Evolutionary conservation across 2,888 invertebrate species (phyloP).

Genomic region (Helleia helle): DNA sequence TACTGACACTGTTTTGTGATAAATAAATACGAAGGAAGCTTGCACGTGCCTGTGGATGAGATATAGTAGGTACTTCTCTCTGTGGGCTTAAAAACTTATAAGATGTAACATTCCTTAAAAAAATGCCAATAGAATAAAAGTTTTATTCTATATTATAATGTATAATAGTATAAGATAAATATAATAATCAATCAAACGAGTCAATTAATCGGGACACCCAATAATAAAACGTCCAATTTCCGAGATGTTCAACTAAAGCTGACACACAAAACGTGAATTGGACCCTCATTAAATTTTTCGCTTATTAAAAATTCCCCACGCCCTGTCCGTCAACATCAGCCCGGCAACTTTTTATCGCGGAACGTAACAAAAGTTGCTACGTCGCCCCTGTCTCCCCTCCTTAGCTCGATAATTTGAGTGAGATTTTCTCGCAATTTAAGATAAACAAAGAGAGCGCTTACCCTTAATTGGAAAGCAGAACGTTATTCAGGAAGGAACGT

Average conservation of each 20-base stretch:
- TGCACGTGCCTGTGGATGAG: too few relatives aligned
- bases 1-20: too few relatives aligned
- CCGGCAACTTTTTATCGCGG: slow-evolving; percentile 64
- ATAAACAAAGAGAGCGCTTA: slow-evolving; percentile 74
- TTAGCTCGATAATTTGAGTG: slow-evolving; percentile 73
- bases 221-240: slow-evolving; percentile 35
- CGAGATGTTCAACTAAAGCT: slow-evolving; percentile 32
- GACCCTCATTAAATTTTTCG: slow-evolving; percentile 71
- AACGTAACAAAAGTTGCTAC: slow-evolving; percentile 61
- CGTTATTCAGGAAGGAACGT: slow-evolving; percentile 71
- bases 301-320: slow-evolving; percentile 73
- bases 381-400: slow-evolving; percentile 59
- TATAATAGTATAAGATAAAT: too few relatives aligned
- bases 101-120: too few relatives aligned
- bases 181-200: too few relatives aligned
- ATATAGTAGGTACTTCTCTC: too few relatives aligned
- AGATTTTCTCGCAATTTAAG: slow-evolving; percentile 75
- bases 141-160: too few relatives aligned
- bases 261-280: slow-evolving; percentile 54
- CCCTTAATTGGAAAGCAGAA: slow-evolving; percentile 74
- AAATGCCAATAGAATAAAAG: too few relatives aligned
- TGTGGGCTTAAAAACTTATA: too few relatives aligned
- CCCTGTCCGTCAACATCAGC: slow-evolving; percentile 55
- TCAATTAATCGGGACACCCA: slow-evolving; percentile 15
- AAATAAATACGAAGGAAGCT: too few relatives aligned